A percentile compares a stretch with the other conserved stretches of the same genome.
Evolutionary conservation across 1,140 invertebrate species (phyloP).

Genomic region (Heliconius congener): DNA sequence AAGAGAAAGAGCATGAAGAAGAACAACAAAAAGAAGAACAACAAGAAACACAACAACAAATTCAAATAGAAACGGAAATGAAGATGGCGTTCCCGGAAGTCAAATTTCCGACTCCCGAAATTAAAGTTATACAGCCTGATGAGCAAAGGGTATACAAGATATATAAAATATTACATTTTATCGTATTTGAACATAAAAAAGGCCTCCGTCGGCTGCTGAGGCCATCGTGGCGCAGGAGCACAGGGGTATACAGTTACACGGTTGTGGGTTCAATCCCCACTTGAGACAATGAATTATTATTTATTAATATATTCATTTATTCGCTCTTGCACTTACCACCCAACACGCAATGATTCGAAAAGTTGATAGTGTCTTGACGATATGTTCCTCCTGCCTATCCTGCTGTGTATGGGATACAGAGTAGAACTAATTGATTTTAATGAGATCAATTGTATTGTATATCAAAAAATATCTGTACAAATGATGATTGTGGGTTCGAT

Average conservation of each 20-base stretch:
- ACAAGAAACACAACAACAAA: not conserved
- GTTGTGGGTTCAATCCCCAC: not conserved
- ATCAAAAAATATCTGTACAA: too few relatives aligned
- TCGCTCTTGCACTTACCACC: not conserved
- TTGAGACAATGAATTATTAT: not conserved
- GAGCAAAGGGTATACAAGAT: constrained; percentile 52
- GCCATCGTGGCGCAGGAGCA: not conserved
- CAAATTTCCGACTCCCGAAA: constrained; percentile 72
- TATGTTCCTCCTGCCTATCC: not conserved
- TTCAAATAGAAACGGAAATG: constrained; percentile 44
- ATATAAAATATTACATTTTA: too few relatives aligned
- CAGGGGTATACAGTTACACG: not conserved
- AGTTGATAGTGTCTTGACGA: not conserved
- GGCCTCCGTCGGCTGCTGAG: too few relatives aligned
- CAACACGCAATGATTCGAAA: not conserved
- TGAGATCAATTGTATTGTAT: too few relatives aligned
- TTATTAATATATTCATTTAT: not conserved
- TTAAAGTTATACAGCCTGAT: constrained; percentile 71
- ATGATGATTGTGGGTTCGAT: too few relatives aligned
- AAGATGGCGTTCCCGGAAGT: constrained; percentile 67
- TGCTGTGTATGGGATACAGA: not conserved
- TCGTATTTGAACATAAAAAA: too few relatives aligned
- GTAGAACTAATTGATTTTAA: not conserved
- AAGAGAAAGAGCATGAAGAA: not conserved
- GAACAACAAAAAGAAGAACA: constrained; percentile 12